Conservation (phyloP, 1,140 invertebrate genomes). For the Babylonia areolata region DNA sequence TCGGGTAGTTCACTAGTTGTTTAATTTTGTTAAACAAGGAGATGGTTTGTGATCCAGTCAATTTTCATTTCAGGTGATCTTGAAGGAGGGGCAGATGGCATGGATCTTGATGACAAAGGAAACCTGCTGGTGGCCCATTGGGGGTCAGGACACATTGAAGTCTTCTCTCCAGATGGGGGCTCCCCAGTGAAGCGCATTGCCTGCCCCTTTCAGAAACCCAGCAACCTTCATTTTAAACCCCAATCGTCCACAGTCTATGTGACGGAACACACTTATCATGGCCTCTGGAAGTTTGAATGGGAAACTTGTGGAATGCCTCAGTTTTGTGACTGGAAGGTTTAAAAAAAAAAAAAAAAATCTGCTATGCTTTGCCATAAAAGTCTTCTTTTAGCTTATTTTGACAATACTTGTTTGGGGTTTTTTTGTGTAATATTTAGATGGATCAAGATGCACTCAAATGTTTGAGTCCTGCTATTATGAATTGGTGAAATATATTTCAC, state of each 20-base stretch:
- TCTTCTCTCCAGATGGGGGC: conserved; percentile 65
- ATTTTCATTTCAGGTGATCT: conserved; percentile 62
- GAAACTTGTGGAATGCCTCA: conserved; percentile 57
- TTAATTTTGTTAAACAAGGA: no score
- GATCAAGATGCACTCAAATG: no score
- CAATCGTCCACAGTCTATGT: conserved; percentile 65
- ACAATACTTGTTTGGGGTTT: no score
- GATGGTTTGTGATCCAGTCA: no score
- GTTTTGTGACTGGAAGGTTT: conserved; percentile 66
- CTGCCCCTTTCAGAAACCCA: conserved; percentile 66
- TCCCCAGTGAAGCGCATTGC: conserved; percentile 62
- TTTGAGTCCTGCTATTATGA: no score
- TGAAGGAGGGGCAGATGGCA: conserved; percentile 70
- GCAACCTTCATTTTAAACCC: conserved; percentile 69
- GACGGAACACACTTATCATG: conserved; percentile 69
- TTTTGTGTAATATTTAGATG: no score
- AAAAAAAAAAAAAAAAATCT: no score
- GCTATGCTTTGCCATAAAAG: no score
- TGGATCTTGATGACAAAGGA: conserved; percentile 72
- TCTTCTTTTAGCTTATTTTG: no score
- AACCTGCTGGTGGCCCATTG: conserved; percentile 70
- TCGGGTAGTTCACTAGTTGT: no score
- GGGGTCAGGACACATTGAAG: conserved; percentile 66
- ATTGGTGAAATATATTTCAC: no score
- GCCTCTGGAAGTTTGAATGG: conserved; percentile 72